phyloP scores from a whole-genome alignment of 2,888 invertebrate genomes.

The Patella caerulea region DNA sequence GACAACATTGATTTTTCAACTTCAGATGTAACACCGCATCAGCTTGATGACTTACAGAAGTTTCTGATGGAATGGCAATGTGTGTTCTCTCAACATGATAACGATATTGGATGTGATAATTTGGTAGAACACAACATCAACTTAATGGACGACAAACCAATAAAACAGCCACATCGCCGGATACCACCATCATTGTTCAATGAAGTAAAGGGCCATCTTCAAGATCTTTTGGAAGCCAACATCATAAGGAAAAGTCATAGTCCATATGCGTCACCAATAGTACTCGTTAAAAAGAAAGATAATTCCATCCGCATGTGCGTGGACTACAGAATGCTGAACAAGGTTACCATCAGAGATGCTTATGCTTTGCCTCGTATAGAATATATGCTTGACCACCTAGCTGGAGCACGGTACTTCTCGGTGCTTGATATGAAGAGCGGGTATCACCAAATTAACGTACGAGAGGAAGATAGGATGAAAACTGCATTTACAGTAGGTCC shows the following conservation, averaged over 20 bases:
- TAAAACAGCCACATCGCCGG: constrained; percentile 25
- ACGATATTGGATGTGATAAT: constrained; percentile 21
- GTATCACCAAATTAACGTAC: neutral
- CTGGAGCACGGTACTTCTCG: neutral
- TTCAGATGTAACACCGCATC: neutral
- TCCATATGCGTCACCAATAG: constrained; percentile 5
- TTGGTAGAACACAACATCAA: constrained; percentile 32
- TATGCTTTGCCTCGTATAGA: too few relatives aligned
- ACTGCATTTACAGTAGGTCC: neutral
- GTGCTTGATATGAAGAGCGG: neutral
- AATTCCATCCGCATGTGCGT: neutral
- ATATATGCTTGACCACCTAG: too few relatives aligned
- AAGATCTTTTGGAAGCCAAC: constrained; percentile 28
- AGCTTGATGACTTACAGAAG: neutral
- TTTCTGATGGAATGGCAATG: neutral
- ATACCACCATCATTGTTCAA: constrained; percentile 29
- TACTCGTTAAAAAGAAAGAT: neutral
- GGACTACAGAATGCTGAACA: neutral
- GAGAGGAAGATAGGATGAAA: neutral
- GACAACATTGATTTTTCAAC: neutral
- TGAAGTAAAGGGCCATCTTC: constrained; percentile 32
- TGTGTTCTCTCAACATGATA: neutral
- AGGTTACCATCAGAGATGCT: too few relatives aligned
- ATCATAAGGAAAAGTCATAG: constrained; percentile 23
- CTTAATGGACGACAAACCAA: constrained; percentile 23